Conservation (phyloP, 1,140 invertebrate species). For the Euschistus heros region DNA sequence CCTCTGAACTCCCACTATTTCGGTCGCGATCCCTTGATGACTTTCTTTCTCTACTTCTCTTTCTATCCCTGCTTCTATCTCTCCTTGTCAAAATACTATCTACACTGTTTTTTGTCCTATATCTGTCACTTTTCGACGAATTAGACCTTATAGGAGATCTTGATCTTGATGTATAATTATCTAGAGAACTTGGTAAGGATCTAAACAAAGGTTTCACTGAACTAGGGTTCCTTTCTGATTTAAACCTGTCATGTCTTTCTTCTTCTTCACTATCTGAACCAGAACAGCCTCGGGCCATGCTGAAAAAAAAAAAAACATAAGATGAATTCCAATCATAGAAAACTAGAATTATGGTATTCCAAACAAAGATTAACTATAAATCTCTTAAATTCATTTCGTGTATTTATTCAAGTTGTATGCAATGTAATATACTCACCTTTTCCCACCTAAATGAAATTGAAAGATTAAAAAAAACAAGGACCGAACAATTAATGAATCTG, state of each 20-base stretch:
- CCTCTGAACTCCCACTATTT: background rate
- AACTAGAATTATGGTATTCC: no score
- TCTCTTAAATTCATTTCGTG: no score
- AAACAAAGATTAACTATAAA: no score
- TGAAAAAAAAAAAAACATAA: background rate
- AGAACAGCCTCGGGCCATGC: constrained; percentile 19
- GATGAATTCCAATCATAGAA: background rate
- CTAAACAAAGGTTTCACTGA: background rate
- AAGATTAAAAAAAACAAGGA: no score
- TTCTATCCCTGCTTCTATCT: constrained; percentile 18
- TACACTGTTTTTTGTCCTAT: constrained; percentile 12
- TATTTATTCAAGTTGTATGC: no score
- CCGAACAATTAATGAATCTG: no score
- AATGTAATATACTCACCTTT: no score
- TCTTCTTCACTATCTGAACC: constrained; percentile 21
- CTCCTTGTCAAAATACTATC: background rate
- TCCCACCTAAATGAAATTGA: no score
- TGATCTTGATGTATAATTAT: background rate
- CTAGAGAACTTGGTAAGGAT: constrained; percentile 2
- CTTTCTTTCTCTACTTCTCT: constrained; percentile 20
- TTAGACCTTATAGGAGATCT: constrained; percentile 9
- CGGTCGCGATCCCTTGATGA: background rate
- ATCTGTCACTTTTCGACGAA: constrained; percentile 7
- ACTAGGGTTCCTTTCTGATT: constrained; percentile 17
- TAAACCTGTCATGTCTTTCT: constrained; percentile 22